A percentile compares a stretch with the other conserved stretches of the same genome.
Evolutionary conservation across 2,797 vertebrate genomes (phyloP).

Genomic region (Gallinago nigripennis): DNA sequence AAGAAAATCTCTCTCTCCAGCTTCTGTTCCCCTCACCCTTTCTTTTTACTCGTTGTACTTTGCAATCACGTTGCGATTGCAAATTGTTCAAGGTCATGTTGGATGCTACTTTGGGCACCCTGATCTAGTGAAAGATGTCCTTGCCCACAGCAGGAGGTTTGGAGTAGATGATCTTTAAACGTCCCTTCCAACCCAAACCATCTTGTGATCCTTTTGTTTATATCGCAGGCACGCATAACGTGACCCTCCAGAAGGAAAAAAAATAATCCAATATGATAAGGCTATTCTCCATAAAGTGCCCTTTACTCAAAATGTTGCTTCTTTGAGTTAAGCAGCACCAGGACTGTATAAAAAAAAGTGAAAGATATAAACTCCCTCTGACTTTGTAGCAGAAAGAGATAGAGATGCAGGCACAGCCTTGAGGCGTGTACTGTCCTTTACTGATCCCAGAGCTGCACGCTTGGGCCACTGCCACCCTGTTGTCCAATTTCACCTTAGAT

Average conservation of each 20-base stretch:
- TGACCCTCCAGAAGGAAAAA: background rate
- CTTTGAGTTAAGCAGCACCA: background rate
- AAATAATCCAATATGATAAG: background rate
- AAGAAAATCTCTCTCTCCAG: background rate
- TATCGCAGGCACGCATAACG: background rate
- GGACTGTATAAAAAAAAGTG: background rate
- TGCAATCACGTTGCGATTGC: background rate
- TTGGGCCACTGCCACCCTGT: background rate
- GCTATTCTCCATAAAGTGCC: background rate
- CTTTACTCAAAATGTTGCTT: background rate
- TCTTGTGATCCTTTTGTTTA: background rate
- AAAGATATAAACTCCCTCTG: background rate
- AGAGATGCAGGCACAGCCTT: background rate
- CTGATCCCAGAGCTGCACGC: fast-evolving
- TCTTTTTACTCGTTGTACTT: background rate
- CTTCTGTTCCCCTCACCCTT: background rate
- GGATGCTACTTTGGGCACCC: fast-evolving
- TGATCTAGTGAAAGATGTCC: background rate
- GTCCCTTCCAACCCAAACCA: background rate
- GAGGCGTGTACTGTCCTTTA: background rate
- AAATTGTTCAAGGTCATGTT: background rate
- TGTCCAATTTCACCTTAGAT: background rate
- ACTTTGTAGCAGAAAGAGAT: background rate
- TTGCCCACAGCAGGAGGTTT: background rate
- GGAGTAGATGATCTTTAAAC: background rate